A percentile compares a stretch with the other conserved stretches of the same genome.
These are phyloP conservation scores for Meghimatium bilineatum DNA, from an alignment of 2,888 invertebrate species.

Conservation along the genomic window DNA sequence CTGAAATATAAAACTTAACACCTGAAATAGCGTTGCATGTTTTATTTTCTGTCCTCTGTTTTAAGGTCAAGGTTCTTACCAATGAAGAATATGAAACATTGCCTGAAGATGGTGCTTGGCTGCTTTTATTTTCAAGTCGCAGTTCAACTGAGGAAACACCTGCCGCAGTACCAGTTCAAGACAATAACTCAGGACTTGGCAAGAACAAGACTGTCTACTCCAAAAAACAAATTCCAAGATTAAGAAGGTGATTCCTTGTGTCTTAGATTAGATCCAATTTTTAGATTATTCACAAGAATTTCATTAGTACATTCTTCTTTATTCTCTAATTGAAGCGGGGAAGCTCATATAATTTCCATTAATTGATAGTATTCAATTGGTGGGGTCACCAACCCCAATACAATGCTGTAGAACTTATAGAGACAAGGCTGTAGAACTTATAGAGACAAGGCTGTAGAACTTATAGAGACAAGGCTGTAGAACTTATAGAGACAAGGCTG, in stretches of 20 bases:
- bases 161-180: conserved; percentile 56
- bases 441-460: too few species aligned
- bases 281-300: too few species aligned
- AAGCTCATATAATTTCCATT: too few species aligned
- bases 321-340: too few species aligned
- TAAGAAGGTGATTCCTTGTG: conserved; percentile 29
- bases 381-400: too few species aligned
- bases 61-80: conserved; percentile 58
- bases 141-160: conserved; percentile 65
- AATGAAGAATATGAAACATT: conserved; percentile 57
- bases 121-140: conserved; percentile 65
- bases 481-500: too few species aligned
- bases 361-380: too few species aligned
- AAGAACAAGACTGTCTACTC: neutral
- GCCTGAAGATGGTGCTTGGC: conserved; percentile 61
- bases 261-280: neutral
- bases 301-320: too few species aligned
- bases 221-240: conserved; percentile 38
- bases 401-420: too few species aligned
- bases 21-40: neutral
- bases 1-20: too few species aligned
- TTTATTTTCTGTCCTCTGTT: conserved; percentile 10
- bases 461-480: too few species aligned
- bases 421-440: too few species aligned
- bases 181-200: neutral